Percentiles rank a stretch among this genome's conserved stretches.
phyloP scores from a whole-genome alignment of 2,888 invertebrate genomes.

The Mantis religiosa region DNA sequence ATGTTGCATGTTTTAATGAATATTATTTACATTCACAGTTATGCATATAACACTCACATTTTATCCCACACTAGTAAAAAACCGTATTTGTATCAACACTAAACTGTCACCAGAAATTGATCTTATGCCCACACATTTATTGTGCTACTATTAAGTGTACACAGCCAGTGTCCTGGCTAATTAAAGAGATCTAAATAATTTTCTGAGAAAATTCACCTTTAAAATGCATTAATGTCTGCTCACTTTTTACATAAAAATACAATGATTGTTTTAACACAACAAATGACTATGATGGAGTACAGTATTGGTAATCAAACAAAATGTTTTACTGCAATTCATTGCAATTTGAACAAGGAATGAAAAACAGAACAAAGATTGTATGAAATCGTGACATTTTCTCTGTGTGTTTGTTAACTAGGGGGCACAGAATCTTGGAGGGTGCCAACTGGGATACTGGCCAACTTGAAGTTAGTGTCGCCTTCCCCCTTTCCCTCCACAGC shows the following conservation, averaged over 20 bases:
- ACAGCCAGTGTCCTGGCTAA: neutral
- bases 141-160: neutral
- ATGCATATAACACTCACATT: neutral
- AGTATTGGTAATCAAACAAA: neutral
- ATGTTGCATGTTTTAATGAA: neutral
- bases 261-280: neutral
- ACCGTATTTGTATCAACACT: neutral
- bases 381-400: neutral
- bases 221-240: neutral
- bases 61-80: neutral
- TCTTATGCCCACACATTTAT: neutral
- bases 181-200: neutral
- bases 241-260: neutral
- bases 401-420: neutral
- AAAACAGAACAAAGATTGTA: neutral
- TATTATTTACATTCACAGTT: neutral
- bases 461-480: neutral
- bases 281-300: neutral
- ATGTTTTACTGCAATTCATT: neutral
- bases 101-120: neutral
- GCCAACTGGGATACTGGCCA: neutral
- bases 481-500: conserved; percentile 8
- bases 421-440: neutral
- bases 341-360: neutral
- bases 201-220: neutral